Evolutionary conservation across 2,888 invertebrate species (phyloP).

Genomic region (Hemithea aestivaria): DNA sequence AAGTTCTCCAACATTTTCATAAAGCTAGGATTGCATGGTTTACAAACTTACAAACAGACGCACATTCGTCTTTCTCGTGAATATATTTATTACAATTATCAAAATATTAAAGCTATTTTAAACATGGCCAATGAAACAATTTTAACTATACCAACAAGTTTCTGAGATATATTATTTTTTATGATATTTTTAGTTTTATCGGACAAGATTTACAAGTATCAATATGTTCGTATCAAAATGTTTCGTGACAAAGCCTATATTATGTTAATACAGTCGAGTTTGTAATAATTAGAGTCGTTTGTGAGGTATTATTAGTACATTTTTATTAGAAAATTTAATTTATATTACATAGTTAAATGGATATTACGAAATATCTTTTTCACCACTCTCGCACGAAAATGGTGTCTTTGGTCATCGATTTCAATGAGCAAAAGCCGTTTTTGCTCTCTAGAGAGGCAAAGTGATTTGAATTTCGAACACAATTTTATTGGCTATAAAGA

Average conservation of each 20-base stretch:
- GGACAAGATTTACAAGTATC: constrained; percentile 19
- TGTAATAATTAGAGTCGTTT: no score
- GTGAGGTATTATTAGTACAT: no score
- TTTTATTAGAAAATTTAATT: no score
- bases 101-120: constrained; percentile 71
- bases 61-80: constrained; percentile 22
- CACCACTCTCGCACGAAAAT: no score
- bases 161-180: constrained; percentile 16
- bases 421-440: no score
- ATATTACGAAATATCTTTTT: no score
- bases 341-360: constrained; percentile 12
- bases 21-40: constrained; percentile 64
- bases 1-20: constrained; percentile 67
- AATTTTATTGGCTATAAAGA: no score
- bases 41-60: constrained; percentile 44
- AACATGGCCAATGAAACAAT: constrained; percentile 67
- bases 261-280: no score
- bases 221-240: constrained; percentile 14
- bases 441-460: no score
- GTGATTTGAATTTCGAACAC: no score
- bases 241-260: constrained; percentile 13
- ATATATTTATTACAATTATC: constrained; percentile 53
- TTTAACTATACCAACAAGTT: constrained; percentile 51
- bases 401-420: no score
- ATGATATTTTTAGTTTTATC: constrained; percentile 18